Evolutionary conservation across 2,888 invertebrate species (phyloP).

Genomic region (Seira sanloemensis): DNA sequence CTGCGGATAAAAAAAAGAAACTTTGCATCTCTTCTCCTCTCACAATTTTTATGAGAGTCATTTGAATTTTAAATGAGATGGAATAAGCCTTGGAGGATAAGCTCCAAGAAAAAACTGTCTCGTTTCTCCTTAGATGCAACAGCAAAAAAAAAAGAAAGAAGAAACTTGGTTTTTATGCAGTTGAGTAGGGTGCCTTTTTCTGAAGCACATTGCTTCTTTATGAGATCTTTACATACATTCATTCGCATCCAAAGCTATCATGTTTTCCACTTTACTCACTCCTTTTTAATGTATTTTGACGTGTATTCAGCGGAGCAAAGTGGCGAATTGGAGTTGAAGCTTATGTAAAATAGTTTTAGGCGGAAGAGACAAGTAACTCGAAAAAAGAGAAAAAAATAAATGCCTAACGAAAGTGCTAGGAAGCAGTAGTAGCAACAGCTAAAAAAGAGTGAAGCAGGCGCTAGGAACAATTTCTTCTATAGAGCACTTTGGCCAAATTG

Average conservation of each 20-base stretch:
- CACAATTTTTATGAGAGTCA: constrained; percentile 65
- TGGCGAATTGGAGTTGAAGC: constrained; percentile 13
- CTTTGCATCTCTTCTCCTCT: constrained; percentile 53
- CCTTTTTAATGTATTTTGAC: constrained; percentile 11
- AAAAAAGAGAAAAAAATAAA: neutral
- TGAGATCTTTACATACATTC: neutral
- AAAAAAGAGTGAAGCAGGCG: neutral
- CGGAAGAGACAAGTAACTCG: neutral
- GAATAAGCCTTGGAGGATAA: constrained; percentile 59
- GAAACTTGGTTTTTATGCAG: neutral
- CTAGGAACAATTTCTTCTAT: neutral
- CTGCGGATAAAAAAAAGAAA: constrained; percentile 54
- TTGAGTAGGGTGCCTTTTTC: no score
- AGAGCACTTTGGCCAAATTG: constrained; percentile 60
- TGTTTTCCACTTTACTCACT: neutral
- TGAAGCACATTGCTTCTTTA: no score
- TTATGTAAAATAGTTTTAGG: neutral
- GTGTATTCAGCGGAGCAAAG: neutral
- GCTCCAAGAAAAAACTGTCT: constrained; percentile 53
- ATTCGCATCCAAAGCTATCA: neutral
- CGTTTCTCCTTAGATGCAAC: constrained; percentile 24
- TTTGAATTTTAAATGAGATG: constrained; percentile 65
- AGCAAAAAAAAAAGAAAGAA: constrained; percentile 9
- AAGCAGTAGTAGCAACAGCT: constrained; percentile 11
- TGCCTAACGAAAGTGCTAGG: neutral